These are phyloP conservation scores for Patagioenas fasciata DNA, from an alignment of 2,113 vertebrate genomes.

Conservation along the genomic window DNA sequence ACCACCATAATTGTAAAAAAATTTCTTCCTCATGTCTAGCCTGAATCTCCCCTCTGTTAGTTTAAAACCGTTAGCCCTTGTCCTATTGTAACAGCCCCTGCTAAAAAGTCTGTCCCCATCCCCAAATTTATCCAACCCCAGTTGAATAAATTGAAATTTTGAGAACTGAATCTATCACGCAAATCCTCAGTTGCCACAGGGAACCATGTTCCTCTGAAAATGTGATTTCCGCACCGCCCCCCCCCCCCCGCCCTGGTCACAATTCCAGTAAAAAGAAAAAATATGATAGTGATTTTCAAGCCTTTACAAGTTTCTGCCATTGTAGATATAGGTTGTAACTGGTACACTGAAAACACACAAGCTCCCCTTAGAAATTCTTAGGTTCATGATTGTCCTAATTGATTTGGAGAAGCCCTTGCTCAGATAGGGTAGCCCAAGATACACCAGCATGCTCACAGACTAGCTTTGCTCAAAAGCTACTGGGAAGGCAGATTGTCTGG, in stretches of 20 bases:
- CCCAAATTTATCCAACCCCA: no score
- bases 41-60: no score
- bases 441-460: background rate
- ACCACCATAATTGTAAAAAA: no score
- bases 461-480: background rate
- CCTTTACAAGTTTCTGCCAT: background rate
- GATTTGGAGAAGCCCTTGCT: background rate
- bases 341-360: background rate
- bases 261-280: background rate
- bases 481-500: background rate
- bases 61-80: no score
- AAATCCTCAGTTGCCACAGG: background rate
- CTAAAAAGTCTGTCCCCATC: no score
- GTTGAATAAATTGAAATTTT: background rate
- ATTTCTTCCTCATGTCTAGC: no score
- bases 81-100: no score
- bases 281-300: background rate
- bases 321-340: background rate
- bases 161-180: rapidly evolving
- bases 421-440: background rate
- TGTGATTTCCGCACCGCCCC: no score
- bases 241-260: no score
- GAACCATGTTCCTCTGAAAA: background rate
- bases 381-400: background rate
- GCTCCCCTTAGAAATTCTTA: background rate